Base-by-base conservation (phyloP, 2,888 invertebrate genomes). In the Sussaba pulchella region DNA sequence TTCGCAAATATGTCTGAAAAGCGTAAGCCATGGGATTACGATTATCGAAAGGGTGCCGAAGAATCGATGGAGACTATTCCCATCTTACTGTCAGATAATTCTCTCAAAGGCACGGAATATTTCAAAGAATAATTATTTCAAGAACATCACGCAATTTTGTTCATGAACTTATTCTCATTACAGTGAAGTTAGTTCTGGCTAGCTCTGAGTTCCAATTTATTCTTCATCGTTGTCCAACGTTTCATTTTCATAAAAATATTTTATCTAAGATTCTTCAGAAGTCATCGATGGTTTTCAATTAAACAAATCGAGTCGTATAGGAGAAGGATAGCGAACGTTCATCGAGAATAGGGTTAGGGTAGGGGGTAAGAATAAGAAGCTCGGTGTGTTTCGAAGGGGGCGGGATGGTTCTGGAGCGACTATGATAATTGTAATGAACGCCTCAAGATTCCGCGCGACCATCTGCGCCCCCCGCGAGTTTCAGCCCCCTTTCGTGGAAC, bases 391-490 rank as follows among this genome's bases (percentile, higher is more conserved):
- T 59, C n/a, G 61, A 36, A 63, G 75, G 67, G 71, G 74, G 69
- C 80, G 82, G n/a, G 82, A 84, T 83, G 86, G 87, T 88, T 91
- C 89, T 91, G 92, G 87, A 87, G 86, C 87, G 87, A 86, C 88
- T 88, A 89, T 90, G 92, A 92, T 92, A 92, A 92, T 92, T 92
- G 91, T 91, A 92, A 92, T 90, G 92, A 92, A 91, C 91, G 91
- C 90, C 89, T 90, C 85, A 88, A 91, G 90, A 91, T 89, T 89
- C 88, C 85, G 86, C 87, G 86, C 87, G 88, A 91, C 91, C 92
- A 92, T 92, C 92, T 92, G 92, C 91, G 92, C 87, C 89, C 89
- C 85, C 81, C 76, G 61, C 78, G 73, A 73, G 59, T 78, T 78
- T 63, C 73, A 57, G 50, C 67, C 66, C 75, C 73, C 74, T 6